Evolutionary conservation across 2,113 vertebrate species (phyloP).

Genomic region (Nipponia nippon): DNA sequence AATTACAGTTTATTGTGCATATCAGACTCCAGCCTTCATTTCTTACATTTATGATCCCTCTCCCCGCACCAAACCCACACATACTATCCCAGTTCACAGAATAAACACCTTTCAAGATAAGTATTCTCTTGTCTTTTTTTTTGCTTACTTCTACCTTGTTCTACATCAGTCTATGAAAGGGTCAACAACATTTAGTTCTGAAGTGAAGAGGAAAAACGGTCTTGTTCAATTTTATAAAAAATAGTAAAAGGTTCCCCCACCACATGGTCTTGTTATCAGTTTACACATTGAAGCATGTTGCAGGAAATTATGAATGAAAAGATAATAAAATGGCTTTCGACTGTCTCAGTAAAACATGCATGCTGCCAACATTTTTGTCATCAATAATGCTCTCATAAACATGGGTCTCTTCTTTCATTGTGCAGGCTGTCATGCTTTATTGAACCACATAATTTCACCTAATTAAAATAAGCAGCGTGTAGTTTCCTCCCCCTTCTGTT

Average conservation of each 20-base stretch:
- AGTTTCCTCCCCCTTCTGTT: conserved; percentile 29
- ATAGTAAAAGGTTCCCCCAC: background rate
- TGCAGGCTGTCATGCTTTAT: conserved; percentile 66
- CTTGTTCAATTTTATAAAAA: background rate
- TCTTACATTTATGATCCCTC: background rate
- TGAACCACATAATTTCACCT: conserved; percentile 74
- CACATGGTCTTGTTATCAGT: background rate
- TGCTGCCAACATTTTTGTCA: conserved; percentile 56
- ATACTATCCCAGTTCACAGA: background rate
- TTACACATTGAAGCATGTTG: conserved; percentile 37
- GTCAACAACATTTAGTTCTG: background rate
- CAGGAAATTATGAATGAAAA: conserved; percentile 68
- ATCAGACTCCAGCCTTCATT: background rate
- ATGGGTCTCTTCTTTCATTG: conserved; percentile 62
- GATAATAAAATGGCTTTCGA: conserved; percentile 47
- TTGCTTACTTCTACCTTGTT: background rate
- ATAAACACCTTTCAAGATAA: background rate
- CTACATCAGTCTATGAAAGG: background rate
- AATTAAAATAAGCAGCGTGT: conserved; percentile 72
- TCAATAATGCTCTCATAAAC: conserved; percentile 69
- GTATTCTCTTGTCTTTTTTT: background rate
- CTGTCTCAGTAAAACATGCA: conserved; percentile 21
- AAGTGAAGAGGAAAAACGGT: background rate
- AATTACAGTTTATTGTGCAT: background rate
- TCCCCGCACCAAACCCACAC: rapidly evolving